phyloP scores from a whole-genome alignment of 2,113 vertebrate genomes.

The Onychostruthus taczanowskii region DNA sequence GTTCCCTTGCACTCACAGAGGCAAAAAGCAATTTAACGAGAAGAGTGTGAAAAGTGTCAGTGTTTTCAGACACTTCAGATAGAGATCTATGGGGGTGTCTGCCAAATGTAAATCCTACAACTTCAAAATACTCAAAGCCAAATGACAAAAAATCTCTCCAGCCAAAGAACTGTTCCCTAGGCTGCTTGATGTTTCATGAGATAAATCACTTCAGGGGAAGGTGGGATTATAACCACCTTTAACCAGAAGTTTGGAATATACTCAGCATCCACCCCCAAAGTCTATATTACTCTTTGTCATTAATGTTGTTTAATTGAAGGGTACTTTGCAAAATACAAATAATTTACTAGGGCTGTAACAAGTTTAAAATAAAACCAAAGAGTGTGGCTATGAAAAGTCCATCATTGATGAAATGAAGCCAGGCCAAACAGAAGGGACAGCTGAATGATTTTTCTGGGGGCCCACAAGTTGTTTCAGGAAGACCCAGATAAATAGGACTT shows the following conservation, averaged over 20 bases:
- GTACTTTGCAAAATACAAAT: neutral
- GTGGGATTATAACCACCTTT: neutral
- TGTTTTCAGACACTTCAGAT: neutral
- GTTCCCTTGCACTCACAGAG: neutral
- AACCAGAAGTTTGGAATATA: neutral
- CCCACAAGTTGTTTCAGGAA: neutral
- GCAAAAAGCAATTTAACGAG: neutral
- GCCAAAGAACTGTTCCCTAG: neutral
- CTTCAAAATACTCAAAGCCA: neutral
- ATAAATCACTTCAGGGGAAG: neutral
- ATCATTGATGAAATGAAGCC: neutral
- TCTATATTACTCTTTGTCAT: neutral
- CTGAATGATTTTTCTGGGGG: neutral
- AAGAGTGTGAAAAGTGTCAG: neutral
- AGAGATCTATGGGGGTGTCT: neutral
- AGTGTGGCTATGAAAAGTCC: neutral
- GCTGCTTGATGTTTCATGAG: neutral
- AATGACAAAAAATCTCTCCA: neutral
- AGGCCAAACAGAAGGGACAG: neutral
- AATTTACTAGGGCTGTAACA: neutral
- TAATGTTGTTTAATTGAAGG: neutral
- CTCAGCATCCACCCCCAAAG: neutral
- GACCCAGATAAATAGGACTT: neutral
- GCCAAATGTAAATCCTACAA: neutral
- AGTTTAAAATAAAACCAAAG: neutral